phyloP scores from a whole-genome alignment of 2,888 invertebrate species.

The Exocentrus adspersus region DNA sequence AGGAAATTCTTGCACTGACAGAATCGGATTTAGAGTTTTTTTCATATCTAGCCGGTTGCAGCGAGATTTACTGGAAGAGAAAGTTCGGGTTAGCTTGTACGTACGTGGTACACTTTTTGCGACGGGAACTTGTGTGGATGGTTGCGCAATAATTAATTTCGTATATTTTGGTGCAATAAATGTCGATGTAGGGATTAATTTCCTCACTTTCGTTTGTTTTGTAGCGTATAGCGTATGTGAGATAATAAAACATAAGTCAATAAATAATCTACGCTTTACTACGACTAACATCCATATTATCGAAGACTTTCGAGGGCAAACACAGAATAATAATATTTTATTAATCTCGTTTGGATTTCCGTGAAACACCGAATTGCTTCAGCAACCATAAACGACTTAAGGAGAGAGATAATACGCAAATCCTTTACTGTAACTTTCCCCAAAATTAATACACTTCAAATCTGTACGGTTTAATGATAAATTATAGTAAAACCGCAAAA shows the following conservation, averaged over 20 bases:
- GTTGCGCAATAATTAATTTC: no score
- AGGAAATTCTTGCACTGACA: slow-evolving; percentile 22
- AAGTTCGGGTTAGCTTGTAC: slow-evolving; percentile 13
- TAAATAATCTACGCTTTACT: background rate
- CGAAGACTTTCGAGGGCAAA: background rate
- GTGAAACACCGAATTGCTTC: background rate
- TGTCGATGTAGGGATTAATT: background rate
- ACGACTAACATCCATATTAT: background rate
- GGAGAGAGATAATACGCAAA: no score
- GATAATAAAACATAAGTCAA: background rate
- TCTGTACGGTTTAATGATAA: no score
- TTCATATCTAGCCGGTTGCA: slow-evolving; percentile 41
- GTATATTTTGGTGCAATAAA: background rate
- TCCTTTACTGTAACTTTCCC: no score
- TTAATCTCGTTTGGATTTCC: background rate
- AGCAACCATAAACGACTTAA: background rate
- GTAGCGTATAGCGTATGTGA: no score
- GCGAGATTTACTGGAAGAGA: slow-evolving; percentile 16
- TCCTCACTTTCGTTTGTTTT: background rate
- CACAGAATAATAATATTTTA: background rate
- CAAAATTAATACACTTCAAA: no score
- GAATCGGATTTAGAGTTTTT: slow-evolving; percentile 28
- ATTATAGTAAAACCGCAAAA: no score
- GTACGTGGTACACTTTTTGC: background rate
- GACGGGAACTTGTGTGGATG: slow-evolving; percentile 13